phyloP scores from a whole-genome alignment of 2,888 invertebrate species.

The Tachina fera region DNA sequence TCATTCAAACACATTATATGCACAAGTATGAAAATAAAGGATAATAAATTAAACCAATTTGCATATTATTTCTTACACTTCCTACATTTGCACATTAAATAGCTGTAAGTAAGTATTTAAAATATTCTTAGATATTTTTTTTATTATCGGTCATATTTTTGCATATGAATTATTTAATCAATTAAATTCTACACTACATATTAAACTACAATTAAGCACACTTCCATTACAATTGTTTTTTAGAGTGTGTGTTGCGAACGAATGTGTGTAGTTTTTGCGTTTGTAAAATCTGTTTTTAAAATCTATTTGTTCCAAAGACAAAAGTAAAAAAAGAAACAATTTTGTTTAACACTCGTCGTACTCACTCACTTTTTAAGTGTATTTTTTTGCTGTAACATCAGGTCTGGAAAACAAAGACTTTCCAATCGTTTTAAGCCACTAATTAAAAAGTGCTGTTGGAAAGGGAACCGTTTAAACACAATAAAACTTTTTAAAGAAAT shows the following conservation, averaged over 20 bases:
- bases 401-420: background rate
- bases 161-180: slow-evolving; percentile 51
- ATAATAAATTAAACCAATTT: background rate
- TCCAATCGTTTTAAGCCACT: background rate
- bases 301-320: slow-evolving; percentile 15
- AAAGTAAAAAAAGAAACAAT: slow-evolving; percentile 13
- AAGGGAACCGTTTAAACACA: too few species aligned
- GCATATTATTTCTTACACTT: slow-evolving; percentile 49
- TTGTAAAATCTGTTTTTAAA: slow-evolving; percentile 49
- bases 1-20: too few species aligned
- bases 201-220: slow-evolving; percentile 43
- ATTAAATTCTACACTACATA: slow-evolving; percentile 44
- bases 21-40: slow-evolving; percentile 4
- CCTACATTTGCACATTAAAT: slow-evolving; percentile 74
- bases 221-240: slow-evolving; percentile 24
- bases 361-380: slow-evolving; percentile 48
- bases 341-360: slow-evolving; percentile 5
- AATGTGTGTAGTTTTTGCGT: slow-evolving; percentile 49
- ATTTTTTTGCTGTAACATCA: slow-evolving; percentile 34
- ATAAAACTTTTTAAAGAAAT: too few species aligned
- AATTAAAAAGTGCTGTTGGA: background rate
- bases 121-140: background rate
- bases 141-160: slow-evolving; percentile 13
- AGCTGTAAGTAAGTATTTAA: background rate
- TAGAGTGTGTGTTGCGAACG: background rate